Conservation (phyloP, 2,888 invertebrate genomes). For the Phrixothrix hirtus region DNA sequence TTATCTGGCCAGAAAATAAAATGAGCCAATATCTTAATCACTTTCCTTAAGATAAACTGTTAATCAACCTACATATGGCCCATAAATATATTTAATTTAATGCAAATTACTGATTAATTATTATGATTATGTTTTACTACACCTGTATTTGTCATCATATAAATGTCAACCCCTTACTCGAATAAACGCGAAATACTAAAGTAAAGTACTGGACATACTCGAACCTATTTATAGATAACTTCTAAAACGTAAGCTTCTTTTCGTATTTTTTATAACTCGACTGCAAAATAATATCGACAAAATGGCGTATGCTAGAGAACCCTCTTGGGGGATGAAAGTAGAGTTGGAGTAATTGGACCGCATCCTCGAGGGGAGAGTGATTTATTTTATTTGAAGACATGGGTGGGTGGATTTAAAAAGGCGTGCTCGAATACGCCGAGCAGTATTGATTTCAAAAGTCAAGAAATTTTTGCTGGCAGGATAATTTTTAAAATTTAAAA, state of each 20-base stretch:
- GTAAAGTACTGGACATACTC: too few species aligned
- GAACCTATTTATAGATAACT: too few species aligned
- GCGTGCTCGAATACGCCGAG: slow-evolving; percentile 41
- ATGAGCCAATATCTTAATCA: slow-evolving; percentile 10
- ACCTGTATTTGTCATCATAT: slow-evolving; percentile 13
- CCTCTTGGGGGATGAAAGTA: slow-evolving; percentile 31
- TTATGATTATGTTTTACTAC: slow-evolving; percentile 7
- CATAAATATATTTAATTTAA: slow-evolving; percentile 6
- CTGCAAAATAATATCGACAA: slow-evolving; percentile 31
- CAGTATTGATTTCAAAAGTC: slow-evolving; percentile 44
- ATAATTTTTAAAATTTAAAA: background rate
- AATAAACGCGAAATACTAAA: background rate
- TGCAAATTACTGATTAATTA: slow-evolving; percentile 14
- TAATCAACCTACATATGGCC: slow-evolving; percentile 11
- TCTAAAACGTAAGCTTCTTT: too few species aligned
- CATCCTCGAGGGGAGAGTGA: slow-evolving; percentile 45
- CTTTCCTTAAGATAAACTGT: slow-evolving; percentile 9
- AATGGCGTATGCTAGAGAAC: slow-evolving; percentile 32
- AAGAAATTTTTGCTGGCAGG: slow-evolving; percentile 30
- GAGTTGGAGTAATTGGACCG: slow-evolving; percentile 36
- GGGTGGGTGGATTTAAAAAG: slow-evolving; percentile 48
- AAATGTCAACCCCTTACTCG: background rate
- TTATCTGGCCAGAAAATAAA: background rate
- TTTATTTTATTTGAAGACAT: slow-evolving; percentile 48
- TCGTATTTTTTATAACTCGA: too few species aligned